phyloP scores from a whole-genome alignment of 1,140 invertebrate genomes.

The Leptoteleia sp. region DNA sequence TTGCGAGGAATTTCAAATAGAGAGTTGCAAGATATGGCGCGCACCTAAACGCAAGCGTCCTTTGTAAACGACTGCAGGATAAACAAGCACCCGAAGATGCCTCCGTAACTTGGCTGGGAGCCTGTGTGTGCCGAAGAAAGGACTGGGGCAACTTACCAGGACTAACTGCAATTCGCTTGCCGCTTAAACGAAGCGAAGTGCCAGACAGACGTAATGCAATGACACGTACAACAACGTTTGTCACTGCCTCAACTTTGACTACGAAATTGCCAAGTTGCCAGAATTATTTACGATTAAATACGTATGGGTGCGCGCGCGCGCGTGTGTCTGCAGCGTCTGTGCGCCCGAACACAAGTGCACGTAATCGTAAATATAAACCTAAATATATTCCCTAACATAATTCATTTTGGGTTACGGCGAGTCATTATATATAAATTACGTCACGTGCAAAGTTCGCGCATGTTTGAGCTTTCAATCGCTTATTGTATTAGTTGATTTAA shows the following conservation, averaged over 20 bases:
- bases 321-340: too few species aligned
- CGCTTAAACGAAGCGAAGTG: constrained; percentile 17
- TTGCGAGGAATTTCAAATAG: constrained; percentile 47
- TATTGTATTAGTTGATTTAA: too few species aligned
- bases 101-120: constrained; percentile 36
- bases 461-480: too few species aligned
- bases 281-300: constrained; percentile 56
- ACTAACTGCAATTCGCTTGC: constrained; percentile 44
- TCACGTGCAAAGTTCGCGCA: constrained; percentile 15
- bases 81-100: constrained; percentile 51
- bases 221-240: constrained; percentile 61
- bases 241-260: constrained; percentile 56
- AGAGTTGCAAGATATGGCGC: constrained; percentile 19
- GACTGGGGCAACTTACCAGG: constrained; percentile 29
- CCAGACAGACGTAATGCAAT: constrained; percentile 52
- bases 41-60: constrained; percentile 42
- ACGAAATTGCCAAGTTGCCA: constrained; percentile 43
- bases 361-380: constrained; percentile 21
- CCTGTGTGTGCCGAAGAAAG: constrained; percentile 45
- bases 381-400: constrained; percentile 2
- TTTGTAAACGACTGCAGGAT: constrained; percentile 49
- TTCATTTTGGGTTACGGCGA: constrained; percentile 3
- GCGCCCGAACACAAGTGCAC: too few species aligned
- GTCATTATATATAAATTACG: constrained; percentile 22
- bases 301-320: background rate